phyloP scores from a whole-genome alignment of 1,140 invertebrate species.

The Oreohelix idahoensis region DNA sequence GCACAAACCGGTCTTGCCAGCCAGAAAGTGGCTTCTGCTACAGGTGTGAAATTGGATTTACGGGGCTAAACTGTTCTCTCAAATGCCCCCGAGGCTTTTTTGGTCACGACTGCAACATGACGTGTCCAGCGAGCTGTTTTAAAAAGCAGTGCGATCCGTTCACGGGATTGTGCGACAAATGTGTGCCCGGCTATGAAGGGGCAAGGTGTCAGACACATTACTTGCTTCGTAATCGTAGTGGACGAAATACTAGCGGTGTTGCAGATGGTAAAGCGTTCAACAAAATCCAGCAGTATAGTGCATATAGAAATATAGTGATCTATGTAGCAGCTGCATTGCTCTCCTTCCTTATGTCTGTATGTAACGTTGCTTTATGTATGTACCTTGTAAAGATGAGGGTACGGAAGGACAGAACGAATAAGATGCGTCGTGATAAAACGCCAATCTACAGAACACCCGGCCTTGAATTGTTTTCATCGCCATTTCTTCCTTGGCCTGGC shows the following conservation, averaged over 20 bases:
- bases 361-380: not conserved
- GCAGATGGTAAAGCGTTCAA: not conserved
- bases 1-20: not conserved
- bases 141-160: not conserved
- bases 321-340: not conserved
- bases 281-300: not conserved
- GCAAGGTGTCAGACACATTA: not conserved
- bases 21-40: not conserved
- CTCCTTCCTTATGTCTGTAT: not conserved
- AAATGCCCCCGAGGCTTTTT: not conserved
- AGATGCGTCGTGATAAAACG: not conserved
- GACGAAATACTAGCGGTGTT: not conserved
- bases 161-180: not conserved
- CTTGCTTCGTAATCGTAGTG: not conserved
- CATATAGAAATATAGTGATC: not conserved
- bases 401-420: not conserved
- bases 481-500: too few relatives aligned
- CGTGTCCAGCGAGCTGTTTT: not conserved
- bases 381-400: not conserved
- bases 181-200: not conserved
- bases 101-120: not conserved
- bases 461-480: too few relatives aligned
- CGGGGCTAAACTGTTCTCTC: not conserved
- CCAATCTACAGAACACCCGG: not conserved
- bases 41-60: not conserved